A percentile compares a stretch with the other conserved stretches of the same genome.
Evolutionary conservation across 2,888 invertebrate species (phyloP).

Genomic region (Caenorhabditis japonica): DNA sequence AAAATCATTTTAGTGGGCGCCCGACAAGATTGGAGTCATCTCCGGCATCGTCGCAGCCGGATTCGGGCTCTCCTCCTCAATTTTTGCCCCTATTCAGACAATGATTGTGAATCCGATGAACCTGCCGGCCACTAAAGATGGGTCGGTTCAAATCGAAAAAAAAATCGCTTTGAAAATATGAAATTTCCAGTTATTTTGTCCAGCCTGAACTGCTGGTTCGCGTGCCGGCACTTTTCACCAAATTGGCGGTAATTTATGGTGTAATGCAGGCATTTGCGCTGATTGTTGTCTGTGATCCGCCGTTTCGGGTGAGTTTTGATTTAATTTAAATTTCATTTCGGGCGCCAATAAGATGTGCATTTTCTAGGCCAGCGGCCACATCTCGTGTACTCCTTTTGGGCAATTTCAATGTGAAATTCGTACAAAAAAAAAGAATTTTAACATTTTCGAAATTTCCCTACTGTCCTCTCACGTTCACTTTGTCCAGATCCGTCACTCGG

Average conservation of each 20-base stretch:
- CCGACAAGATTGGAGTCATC: conserved; percentile 73
- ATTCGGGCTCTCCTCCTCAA: conserved; percentile 75
- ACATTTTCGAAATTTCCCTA: too few relatives aligned
- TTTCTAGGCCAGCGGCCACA: too few relatives aligned
- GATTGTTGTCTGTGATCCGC: conserved; percentile 76
- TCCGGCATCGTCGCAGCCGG: conserved; percentile 76
- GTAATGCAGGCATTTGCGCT: conserved; percentile 73
- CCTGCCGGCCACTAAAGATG: conserved; percentile 70
- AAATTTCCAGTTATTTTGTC: conserved; percentile 63
- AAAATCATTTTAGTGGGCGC: conserved; percentile 70
- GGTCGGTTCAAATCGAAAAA: conserved; percentile 43
- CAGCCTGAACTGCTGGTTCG: conserved; percentile 65
- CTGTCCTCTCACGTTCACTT: too few relatives aligned
- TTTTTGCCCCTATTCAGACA: conserved; percentile 77
- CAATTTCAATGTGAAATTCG: too few relatives aligned
- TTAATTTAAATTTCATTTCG: too few relatives aligned
- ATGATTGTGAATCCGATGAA: conserved; percentile 73
- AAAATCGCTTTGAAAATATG: not conserved
- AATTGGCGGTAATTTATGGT: conserved; percentile 69
- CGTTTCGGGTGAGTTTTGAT: conserved; percentile 67
- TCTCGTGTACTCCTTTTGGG: too few relatives aligned
- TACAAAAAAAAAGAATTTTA: too few relatives aligned
- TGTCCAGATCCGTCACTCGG: conserved; percentile 56
- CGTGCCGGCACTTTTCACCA: conserved; percentile 69
- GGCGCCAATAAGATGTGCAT: too few relatives aligned